Conservation (phyloP, 2,888 invertebrate genomes). For the Xanthia togata region DNA sequence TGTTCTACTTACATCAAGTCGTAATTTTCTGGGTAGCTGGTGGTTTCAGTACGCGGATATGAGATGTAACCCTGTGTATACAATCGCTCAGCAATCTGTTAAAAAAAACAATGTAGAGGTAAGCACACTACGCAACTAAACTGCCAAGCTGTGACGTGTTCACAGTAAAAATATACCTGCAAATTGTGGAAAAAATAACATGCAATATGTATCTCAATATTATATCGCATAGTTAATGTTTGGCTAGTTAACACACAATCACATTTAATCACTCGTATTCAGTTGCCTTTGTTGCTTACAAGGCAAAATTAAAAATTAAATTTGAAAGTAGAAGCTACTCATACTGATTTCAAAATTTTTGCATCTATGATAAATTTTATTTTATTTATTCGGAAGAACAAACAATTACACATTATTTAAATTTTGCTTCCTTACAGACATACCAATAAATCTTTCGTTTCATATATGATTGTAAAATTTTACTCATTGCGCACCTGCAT, state of each 20-base stretch:
- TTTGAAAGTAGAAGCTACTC: no score
- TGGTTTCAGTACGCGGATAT: conserved; percentile 99
- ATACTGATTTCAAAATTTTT: no score
- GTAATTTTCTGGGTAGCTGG: conserved; percentile 98
- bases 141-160: background rate
- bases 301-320: no score
- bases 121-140: background rate
- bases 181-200: no score
- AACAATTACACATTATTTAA: no score
- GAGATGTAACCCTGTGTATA: conserved; percentile 99
- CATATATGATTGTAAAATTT: background rate
- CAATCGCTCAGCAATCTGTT: conserved; percentile 92
- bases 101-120: conserved; percentile 14
- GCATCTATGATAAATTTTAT: no score
- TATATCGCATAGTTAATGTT: background rate
- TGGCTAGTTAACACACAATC: background rate
- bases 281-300: background rate
- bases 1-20: conserved; percentile 93
- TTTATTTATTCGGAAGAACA: no score
- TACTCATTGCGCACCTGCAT: conserved; percentile 92
- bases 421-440: no score
- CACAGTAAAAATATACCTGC: no score
- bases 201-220: background rate
- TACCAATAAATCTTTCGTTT: no score
- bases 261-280: background rate